Conservation (phyloP, 2,888 invertebrate species). For the Caenorhabditis panamensis region DNA sequence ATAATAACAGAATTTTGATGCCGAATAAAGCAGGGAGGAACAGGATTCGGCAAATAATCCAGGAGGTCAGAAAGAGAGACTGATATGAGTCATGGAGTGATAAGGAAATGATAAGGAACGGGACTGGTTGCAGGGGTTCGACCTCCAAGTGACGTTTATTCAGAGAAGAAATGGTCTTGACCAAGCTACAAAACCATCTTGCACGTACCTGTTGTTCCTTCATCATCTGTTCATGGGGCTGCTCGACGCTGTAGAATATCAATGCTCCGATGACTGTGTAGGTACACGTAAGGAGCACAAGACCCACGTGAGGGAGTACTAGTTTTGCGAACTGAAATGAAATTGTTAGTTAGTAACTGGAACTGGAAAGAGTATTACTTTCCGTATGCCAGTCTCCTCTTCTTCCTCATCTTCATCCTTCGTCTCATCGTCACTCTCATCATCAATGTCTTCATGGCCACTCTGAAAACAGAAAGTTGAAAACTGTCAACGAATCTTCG, state of each 20-base stretch:
- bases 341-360: too few species aligned
- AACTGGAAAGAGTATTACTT: constrained; percentile 17
- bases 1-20: not conserved
- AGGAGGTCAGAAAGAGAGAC: not conserved
- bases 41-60: not conserved
- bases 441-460: constrained; percentile 69
- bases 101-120: not conserved
- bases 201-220: constrained; percentile 68
- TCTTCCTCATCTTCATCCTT: constrained; percentile 74
- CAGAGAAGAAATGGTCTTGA: too few species aligned
- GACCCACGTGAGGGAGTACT: constrained; percentile 81
- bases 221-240: constrained; percentile 78
- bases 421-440: constrained; percentile 67
- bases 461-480: constrained; percentile 53
- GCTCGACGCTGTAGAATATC: constrained; percentile 80
- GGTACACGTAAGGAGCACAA: constrained; percentile 80
- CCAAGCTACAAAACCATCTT: not conserved
- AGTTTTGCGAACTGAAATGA: constrained; percentile 80
- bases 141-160: too few species aligned
- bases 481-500: not conserved
- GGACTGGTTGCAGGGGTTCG: not conserved
- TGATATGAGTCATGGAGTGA: constrained; percentile 2
- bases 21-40: not conserved
- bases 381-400: constrained; percentile 71
- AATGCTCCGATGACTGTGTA: constrained; percentile 80